Evolutionary conservation across 2,113 vertebrate species (phyloP), one percentile per base, ranked within the genome.

Genomic region (Brachionichthys hirsutus): DNA sequence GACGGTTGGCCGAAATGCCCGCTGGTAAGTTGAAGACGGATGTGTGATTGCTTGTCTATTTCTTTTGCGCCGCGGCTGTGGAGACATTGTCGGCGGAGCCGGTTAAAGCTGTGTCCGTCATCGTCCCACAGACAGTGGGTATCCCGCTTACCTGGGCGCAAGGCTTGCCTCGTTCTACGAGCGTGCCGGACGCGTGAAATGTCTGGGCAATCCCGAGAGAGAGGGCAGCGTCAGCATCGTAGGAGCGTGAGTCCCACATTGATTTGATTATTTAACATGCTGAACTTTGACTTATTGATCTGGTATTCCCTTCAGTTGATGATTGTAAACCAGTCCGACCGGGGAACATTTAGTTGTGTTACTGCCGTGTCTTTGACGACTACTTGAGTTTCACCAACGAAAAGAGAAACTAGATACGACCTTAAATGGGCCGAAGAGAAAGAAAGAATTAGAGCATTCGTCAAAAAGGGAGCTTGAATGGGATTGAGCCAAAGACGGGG

Each of bases 171-270:
- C 97, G 2, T 98, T 99, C 86, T 98, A 98, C 6, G 96, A 99
- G 84, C 92, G 96, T 54, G 95, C 97, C 0, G 96, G 97, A 57
- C 92, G 96, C 30, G 97, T 99, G 62, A 98, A 98, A 75, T 99
- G 97, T 76, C 90, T 98, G 69, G 95, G 96, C 30, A 99, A 98
- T 75, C 97, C 97, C 3, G 97, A 99, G 80, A 89, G 97, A 67
- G 97, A 99, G 87, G 96, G 96, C 76, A 99, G 96, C 0, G 94
- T 98, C 91, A 98, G 97, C 93, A 98, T 98, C 30, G 96, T 99
- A 3, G 96, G 96, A 90, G 96, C 95, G 96, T 99, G 86, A 96
- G 95, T 83, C n/a, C n/a, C n/a, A n/a, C n/a, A n/a, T n/a, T n/a
- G n/a, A n/a, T n/a, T n/a, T n/a, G n/a, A n/a, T n/a, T n/a, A n/a